These are phyloP conservation scores for Dunckerocampus dactyliophorus DNA, from an alignment of 2,113 vertebrate species.

Conservation along the genomic window DNA sequence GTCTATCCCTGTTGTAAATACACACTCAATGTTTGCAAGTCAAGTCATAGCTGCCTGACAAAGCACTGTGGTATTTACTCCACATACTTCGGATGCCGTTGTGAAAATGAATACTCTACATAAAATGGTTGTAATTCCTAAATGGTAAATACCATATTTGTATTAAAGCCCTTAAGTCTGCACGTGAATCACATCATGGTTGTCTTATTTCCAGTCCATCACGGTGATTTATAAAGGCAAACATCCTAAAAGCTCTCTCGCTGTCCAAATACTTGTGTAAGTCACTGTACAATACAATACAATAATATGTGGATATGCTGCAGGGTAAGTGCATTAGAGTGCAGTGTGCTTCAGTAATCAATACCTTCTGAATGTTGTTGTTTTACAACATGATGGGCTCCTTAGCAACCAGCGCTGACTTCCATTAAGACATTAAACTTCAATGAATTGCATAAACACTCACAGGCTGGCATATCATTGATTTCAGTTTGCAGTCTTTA, in stretches of 20 bases:
- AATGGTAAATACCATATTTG: too few species aligned
- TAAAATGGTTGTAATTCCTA: too few species aligned
- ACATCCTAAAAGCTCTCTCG: not conserved
- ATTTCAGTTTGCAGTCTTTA: conserved; percentile 10
- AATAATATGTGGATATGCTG: not conserved
- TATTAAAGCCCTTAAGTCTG: too few species aligned
- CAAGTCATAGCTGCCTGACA: too few species aligned
- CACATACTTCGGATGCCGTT: too few species aligned
- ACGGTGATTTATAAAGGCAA: not conserved
- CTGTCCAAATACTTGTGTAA: not conserved
- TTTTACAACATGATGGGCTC: conserved; percentile 1
- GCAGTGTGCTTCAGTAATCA: not conserved
- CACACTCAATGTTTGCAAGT: too few species aligned
- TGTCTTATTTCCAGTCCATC: too few species aligned
- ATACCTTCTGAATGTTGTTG: conserved; percentile 1
- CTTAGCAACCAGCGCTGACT: not conserved
- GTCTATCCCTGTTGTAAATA: too few species aligned
- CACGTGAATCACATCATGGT: too few species aligned
- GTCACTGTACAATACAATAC: not conserved
- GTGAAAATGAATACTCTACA: too few species aligned
- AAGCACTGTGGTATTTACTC: too few species aligned
- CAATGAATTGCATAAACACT: not conserved
- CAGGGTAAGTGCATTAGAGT: conserved; percentile 1
- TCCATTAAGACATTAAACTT: conserved; percentile 9
- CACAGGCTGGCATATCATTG: not conserved